phyloP scores from a whole-genome alignment of 2,113 vertebrate species.

The Riparia riparia region DNA sequence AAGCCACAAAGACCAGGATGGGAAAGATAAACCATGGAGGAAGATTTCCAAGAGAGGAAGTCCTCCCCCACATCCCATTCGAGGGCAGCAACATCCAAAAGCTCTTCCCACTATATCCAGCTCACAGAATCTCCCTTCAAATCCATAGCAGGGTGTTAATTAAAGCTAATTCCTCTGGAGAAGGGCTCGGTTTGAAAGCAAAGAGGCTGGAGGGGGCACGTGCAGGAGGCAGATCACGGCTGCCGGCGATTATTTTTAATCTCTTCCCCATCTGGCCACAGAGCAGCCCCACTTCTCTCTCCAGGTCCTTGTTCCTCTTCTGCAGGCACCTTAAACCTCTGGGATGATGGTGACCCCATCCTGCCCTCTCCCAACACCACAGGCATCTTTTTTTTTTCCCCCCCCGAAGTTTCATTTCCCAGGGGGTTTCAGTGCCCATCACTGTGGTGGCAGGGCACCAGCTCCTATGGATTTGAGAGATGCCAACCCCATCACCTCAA shows the following conservation, averaged over 20 bases:
- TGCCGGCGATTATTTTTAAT: neutral
- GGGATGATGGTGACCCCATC: neutral
- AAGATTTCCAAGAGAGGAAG: neutral
- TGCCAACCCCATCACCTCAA: neutral
- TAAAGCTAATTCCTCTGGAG: neutral
- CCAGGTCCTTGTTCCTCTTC: neutral
- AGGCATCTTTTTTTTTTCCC: accelerated
- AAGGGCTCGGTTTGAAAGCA: neutral
- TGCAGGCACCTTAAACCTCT: neutral
- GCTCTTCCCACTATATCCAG: accelerated
- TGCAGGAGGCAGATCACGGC: accelerated
- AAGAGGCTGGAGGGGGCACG: neutral
- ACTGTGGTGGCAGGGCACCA: neutral
- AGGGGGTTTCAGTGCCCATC: neutral
- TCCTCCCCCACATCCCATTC: neutral
- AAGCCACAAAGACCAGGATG: neutral
- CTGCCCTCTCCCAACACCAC: neutral
- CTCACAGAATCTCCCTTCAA: neutral
- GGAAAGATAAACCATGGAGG: neutral
- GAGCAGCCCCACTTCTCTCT: neutral
- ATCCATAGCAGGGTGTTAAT: neutral
- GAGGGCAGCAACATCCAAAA: neutral
- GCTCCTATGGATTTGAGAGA: neutral
- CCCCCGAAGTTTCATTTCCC: accelerated
- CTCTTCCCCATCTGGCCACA: neutral